Percentiles rank a stretch among this genome's conserved stretches.
Conservation (phyloP, 2,797 vertebrate genomes). For the Allobates femoralis region DNA sequence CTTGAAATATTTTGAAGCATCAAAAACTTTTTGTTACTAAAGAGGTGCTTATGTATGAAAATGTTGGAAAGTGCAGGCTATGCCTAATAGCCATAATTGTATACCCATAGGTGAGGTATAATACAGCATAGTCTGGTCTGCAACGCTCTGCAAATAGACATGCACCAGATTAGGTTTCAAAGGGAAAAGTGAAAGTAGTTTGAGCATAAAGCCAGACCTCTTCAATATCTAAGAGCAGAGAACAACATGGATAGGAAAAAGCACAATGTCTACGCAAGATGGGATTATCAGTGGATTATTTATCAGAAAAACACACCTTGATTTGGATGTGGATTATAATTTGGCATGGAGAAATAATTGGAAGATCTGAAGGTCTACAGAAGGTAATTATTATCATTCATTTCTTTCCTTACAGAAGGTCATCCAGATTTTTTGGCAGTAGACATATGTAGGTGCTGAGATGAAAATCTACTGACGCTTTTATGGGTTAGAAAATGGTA, state of each 20-base stretch:
- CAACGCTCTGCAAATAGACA: background rate
- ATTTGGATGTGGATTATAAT: background rate
- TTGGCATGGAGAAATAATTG: background rate
- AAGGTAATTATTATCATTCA: background rate
- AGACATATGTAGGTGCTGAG: background rate
- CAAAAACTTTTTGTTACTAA: no score
- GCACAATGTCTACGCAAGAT: background rate
- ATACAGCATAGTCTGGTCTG: background rate
- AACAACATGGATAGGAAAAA: background rate
- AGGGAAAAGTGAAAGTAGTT: conserved; percentile 44
- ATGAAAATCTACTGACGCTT: background rate
- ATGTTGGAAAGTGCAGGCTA: no score
- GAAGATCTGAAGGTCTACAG: background rate
- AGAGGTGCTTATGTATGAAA: no score
- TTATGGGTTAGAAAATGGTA: background rate
- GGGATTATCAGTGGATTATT: conserved; percentile 15
- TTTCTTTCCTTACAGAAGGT: background rate
- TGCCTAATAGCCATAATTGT: no score
- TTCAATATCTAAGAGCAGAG: background rate
- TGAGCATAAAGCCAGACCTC: background rate
- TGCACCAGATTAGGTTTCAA: background rate
- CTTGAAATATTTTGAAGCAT: no score
- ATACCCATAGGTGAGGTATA: no score
- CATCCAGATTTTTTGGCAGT: background rate
- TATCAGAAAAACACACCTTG: background rate